A percentile compares a stretch with the other conserved stretches of the same genome.
Conservation (phyloP, 92 coral and sea anemone genomes). For the Actinernus sp. region DNA sequence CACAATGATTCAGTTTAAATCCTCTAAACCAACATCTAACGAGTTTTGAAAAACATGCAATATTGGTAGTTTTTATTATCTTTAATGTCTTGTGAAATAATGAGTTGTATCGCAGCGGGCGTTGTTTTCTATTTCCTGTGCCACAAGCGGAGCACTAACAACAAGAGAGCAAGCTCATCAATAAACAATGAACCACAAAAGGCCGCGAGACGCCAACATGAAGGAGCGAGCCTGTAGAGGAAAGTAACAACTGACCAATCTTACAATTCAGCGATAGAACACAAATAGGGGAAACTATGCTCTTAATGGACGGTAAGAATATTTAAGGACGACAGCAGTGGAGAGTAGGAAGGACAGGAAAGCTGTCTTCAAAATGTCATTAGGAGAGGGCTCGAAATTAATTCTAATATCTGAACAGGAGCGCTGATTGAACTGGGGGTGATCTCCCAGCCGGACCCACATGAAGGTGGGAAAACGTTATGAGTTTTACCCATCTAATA, state of each 20-base stretch:
- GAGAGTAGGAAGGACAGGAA: not conserved
- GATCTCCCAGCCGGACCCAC: constrained; percentile 6
- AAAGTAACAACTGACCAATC: too few relatives aligned
- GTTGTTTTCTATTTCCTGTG: not conserved
- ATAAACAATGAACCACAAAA: constrained; percentile 33
- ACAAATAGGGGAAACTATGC: too few relatives aligned
- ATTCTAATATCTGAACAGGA: not conserved
- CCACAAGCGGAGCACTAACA: constrained; percentile 55
- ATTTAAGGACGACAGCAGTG: too few relatives aligned
- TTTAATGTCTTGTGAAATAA: not conserved
- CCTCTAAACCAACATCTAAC: too few relatives aligned
- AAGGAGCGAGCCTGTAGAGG: too few relatives aligned
- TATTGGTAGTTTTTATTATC: too few relatives aligned
- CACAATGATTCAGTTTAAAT: too few relatives aligned
- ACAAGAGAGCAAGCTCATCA: constrained; percentile 44
- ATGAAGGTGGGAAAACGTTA: constrained; percentile 50
- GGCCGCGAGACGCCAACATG: constrained; percentile 49
- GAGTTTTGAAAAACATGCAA: too few relatives aligned
- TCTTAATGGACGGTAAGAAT: too few relatives aligned
- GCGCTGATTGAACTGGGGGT: too few relatives aligned
- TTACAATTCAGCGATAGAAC: too few relatives aligned
- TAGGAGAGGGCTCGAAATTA: not conserved
- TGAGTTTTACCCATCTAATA: constrained; percentile 82
- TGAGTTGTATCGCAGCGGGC: not conserved
- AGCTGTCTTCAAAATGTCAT: not conserved